Evolutionary conservation across 2,113 vertebrate genomes (phyloP).

Genomic region (Notiomystis cincta): DNA sequence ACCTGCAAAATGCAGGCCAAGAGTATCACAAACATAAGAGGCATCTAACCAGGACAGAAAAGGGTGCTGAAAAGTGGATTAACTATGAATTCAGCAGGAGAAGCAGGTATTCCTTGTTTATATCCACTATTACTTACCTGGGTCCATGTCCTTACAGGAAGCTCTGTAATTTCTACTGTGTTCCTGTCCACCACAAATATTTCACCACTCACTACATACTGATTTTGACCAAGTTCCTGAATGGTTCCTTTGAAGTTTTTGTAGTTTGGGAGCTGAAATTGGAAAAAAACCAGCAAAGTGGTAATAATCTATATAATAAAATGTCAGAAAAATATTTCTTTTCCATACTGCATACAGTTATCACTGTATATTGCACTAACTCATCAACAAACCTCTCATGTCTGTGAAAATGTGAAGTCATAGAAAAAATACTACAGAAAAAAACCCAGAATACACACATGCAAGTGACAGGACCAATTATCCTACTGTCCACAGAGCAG

Average conservation of each 20-base stretch:
- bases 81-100: not conserved
- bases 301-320: not conserved
- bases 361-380: not conserved
- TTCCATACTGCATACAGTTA: not conserved
- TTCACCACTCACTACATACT: conserved; percentile 94
- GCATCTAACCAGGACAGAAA: not conserved
- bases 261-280: conserved; percentile 91
- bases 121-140: conserved; percentile 76
- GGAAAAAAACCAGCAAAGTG: not conserved
- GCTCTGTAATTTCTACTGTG: conserved; percentile 96
- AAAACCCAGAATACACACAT: not conserved
- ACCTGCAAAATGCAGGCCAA: not conserved
- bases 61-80: not conserved
- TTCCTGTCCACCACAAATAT: conserved; percentile 93
- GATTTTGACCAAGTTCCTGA: conserved; percentile 95
- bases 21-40: not conserved
- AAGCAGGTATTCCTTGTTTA: not conserved
- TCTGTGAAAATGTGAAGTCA: not conserved
- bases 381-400: not conserved
- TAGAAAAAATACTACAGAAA: not conserved
- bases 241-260: conserved; percentile 96
- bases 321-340: not conserved
- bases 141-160: conserved; percentile 97
- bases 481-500: not conserved
- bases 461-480: not conserved